phyloP scores from a whole-genome alignment of 1,140 invertebrate genomes.

The Orussus abietinus region DNA sequence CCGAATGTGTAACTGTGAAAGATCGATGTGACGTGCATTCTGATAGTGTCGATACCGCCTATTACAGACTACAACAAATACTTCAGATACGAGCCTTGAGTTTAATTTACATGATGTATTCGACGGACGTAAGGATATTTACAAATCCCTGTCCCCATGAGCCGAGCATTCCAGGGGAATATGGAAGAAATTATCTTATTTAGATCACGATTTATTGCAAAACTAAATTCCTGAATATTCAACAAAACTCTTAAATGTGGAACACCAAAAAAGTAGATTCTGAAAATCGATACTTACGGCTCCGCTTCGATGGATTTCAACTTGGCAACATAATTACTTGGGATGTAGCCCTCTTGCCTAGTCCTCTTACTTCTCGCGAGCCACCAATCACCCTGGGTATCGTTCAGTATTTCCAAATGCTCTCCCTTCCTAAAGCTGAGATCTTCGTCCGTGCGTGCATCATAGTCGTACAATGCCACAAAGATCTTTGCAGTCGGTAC shows the following conservation, averaged over 20 bases:
- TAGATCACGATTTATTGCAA: too few relatives aligned
- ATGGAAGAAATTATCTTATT: too few relatives aligned
- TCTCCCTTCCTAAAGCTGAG: conserved; percentile 97
- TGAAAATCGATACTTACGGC: conserved; percentile 74
- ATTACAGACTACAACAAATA: conserved; percentile 6
- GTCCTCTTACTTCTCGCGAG: conserved; percentile 91
- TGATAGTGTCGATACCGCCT: too few relatives aligned
- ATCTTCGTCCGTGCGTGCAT: conserved; percentile 97
- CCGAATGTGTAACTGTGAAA: conserved; percentile 23
- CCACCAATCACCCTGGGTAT: conserved; percentile 99
- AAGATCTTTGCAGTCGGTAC: conserved; percentile 81
- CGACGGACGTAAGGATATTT: too few relatives aligned
- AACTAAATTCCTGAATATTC: too few relatives aligned
- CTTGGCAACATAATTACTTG: conserved; percentile 99
- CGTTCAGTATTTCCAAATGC: conserved; percentile 96
- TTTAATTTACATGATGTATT: conserved; percentile 1
- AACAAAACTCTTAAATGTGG: too few relatives aligned
- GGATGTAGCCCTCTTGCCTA: conserved; percentile 96
- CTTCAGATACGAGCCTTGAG: conserved; percentile 23
- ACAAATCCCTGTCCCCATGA: too few relatives aligned
- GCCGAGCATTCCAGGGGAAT: too few relatives aligned
- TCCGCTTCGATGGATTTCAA: conserved; percentile 99
- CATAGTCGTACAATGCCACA: conserved; percentile 97
- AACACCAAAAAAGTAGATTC: conserved; percentile 8
- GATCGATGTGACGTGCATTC: conserved; percentile 15